Evolutionary conservation across 2,113 vertebrate genomes (phyloP).

Genomic region (Eulemur macaco): DNA sequence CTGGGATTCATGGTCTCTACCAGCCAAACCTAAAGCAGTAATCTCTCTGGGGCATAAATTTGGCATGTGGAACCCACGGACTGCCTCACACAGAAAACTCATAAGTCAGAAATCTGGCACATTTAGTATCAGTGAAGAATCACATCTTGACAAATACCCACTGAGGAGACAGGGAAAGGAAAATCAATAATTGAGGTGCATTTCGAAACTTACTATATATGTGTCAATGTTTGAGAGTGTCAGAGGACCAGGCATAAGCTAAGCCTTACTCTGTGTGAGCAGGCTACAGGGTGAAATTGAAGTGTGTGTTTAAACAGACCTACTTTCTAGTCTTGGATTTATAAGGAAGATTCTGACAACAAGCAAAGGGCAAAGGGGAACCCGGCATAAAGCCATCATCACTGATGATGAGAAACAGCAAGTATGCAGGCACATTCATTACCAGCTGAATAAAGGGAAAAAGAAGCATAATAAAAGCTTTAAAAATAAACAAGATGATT

Average conservation of each 20-base stretch:
- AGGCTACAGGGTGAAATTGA: not conserved
- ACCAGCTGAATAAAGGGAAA: not conserved
- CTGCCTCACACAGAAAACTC: not conserved
- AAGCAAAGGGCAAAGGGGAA: not conserved
- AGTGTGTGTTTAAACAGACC: not conserved
- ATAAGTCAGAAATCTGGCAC: not conserved
- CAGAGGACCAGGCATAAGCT: not conserved
- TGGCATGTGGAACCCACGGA: not conserved
- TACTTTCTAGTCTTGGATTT: not conserved
- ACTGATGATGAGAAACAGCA: accelerated
- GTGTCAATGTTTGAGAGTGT: not conserved
- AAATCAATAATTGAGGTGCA: not conserved
- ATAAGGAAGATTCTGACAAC: not conserved
- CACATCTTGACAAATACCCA: not conserved
- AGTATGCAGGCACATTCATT: not conserved
- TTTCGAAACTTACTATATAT: not conserved
- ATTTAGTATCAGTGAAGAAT: not conserved
- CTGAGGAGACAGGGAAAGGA: not conserved
- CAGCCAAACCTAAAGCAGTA: not conserved
- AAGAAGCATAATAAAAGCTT: not conserved
- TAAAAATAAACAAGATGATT: not conserved
- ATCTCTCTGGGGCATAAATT: not conserved
- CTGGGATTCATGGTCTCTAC: not conserved
- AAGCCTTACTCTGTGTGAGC: not conserved
- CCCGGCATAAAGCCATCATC: not conserved